Percentiles rank a stretch among this genome's conserved stretches.
phyloP scores from a whole-genome alignment of 2,113 vertebrate species.

The Notarius lentiginosus region DNA sequence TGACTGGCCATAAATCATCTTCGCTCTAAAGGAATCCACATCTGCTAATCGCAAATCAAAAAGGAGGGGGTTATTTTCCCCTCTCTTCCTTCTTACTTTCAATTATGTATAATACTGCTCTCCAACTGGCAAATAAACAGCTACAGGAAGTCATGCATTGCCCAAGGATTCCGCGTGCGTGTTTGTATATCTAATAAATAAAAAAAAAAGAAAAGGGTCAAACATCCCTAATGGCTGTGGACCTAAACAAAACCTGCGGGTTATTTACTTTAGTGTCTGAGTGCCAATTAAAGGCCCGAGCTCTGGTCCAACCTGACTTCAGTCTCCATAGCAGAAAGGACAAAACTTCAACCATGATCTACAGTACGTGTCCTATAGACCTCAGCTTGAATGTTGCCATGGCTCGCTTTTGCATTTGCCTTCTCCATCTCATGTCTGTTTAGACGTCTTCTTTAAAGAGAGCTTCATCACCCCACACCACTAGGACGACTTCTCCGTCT shows the following conservation, averaged over 20 bases:
- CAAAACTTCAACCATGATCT: neutral
- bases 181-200: slow-evolving; percentile 6
- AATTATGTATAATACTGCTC: slow-evolving; percentile 37
- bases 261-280: slow-evolving; percentile 58
- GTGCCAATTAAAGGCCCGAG: slow-evolving; percentile 9
- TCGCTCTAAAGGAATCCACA: slow-evolving; percentile 63
- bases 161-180: slow-evolving; percentile 13
- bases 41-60: slow-evolving; percentile 70
- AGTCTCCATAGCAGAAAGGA: neutral
- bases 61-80: slow-evolving; percentile 22
- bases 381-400: neutral
- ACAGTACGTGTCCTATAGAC: slow-evolving; percentile 26
- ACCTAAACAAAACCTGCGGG: slow-evolving; percentile 54
- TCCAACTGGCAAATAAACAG: slow-evolving; percentile 54
- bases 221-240: slow-evolving; percentile 55
- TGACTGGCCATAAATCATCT: slow-evolving; percentile 50
- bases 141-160: slow-evolving; percentile 53
- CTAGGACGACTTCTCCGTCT: slow-evolving; percentile 30
- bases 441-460: neutral
- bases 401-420: neutral
- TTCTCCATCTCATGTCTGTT: neutral
- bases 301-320: slow-evolving; percentile 31
- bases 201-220: slow-evolving; percentile 41
- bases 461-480: slow-evolving; percentile 26
- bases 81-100: slow-evolving; percentile 31